A percentile compares a stretch with the other conserved stretches of the same genome.
Evolutionary conservation across 2,797 vertebrate species (phyloP).

Genomic region (Pantherophis alleghaniensis): DNA sequence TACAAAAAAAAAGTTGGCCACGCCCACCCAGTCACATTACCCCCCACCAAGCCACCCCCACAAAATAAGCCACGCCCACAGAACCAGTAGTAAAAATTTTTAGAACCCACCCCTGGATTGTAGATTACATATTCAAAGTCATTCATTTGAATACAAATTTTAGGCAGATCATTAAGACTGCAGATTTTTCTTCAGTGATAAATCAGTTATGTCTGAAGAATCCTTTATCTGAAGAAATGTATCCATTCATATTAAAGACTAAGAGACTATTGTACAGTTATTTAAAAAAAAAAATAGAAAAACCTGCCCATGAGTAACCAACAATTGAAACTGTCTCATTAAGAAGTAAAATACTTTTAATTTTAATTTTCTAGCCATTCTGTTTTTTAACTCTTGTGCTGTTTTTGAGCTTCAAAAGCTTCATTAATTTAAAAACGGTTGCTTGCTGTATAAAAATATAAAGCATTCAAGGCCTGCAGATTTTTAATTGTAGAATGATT

Average conservation of each 20-base stretch:
- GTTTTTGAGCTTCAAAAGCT: slow-evolving; percentile 27
- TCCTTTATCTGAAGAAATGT: background rate
- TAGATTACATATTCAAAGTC: background rate
- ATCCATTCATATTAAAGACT: background rate
- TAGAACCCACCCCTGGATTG: too few species aligned
- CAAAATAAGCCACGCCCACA: too few species aligned
- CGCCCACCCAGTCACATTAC: too few species aligned
- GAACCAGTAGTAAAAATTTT: too few species aligned
- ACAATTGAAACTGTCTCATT: slow-evolving; percentile 40
- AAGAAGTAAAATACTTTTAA: slow-evolving; percentile 32
- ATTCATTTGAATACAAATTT: background rate
- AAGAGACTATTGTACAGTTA: fast-evolving
- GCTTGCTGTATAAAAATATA: slow-evolving; percentile 40
- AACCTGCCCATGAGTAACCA: slow-evolving; percentile 21
- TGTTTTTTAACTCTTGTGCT: slow-evolving; percentile 17
- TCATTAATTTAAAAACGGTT: slow-evolving; percentile 47
- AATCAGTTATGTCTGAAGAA: background rate
- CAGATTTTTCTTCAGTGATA: background rate
- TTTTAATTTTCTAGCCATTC: background rate
- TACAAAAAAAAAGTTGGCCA: too few species aligned
- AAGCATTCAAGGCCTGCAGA: slow-evolving; percentile 39
- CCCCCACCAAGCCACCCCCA: too few species aligned
- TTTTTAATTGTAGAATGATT: slow-evolving; percentile 42
- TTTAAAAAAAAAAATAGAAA: slow-evolving; percentile 24
- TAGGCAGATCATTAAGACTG: background rate